Evolutionary conservation across 1,140 invertebrate species (phyloP), one percentile per base, ranked within the genome.

Genomic region (Lanistes nyassanus): DNA sequence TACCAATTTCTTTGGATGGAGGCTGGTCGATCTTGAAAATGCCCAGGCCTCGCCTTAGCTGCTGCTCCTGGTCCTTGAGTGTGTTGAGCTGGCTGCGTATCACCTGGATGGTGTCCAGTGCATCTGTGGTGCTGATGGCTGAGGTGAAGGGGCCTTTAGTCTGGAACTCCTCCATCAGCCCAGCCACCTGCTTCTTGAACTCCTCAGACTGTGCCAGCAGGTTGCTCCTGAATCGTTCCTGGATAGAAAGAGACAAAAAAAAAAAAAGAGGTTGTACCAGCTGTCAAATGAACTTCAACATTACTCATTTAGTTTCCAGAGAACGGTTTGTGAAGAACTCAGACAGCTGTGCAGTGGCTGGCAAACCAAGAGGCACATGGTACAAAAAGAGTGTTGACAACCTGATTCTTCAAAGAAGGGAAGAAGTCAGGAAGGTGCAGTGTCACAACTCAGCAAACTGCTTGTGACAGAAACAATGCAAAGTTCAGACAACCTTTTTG

Each of bases 21-120:
- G 93, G 92, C 53, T 93, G 91, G 81, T 92, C 93, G 56, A 94
- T 92, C 69, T 93, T 93, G 86, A 96, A 96, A 42, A 95, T 92
- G 11, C 89, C 90, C 60, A 95, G 90, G 80, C 94, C 93, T 74
- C 91, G 89, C 77, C 92, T 91, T 34, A 95, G 89, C 67, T 91
- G 87, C 69, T 90, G 89, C 85, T 95, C 94, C 82, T 92, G 92
- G 36, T 91, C 90, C 83, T 92, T 92, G 31, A 95, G 88, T 0
- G 89, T 88, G 29, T 92, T 88, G 4, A 94, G 87, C 83, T 93
- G 91, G 4, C 89, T 88, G 81, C 91, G 89, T 70, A 93, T 92
- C 31, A 90, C 88, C 60, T 88, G 89, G 21, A 96, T 86, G 84
- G 92, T 92, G 9, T 88, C 87, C 34, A 94, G 83, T 7, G 94